A percentile compares a stretch with the other conserved stretches of the same genome.
These are phyloP conservation scores for Typhlichthys subterraneus DNA, from an alignment of 2,797 vertebrate genomes.

Conservation along the genomic window DNA sequence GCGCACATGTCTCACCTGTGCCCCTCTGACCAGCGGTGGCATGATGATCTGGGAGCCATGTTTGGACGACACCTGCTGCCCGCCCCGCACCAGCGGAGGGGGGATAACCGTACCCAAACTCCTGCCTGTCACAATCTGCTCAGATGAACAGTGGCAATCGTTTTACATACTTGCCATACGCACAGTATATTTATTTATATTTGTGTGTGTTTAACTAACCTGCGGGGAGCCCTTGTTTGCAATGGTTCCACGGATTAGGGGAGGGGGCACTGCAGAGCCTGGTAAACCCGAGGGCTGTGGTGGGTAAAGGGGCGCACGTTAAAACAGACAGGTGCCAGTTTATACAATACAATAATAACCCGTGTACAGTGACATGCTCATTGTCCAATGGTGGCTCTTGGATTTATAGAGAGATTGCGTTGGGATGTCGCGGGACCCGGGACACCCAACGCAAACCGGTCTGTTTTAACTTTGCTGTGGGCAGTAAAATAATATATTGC, in stretches of 20 bases:
- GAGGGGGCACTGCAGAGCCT: constrained; percentile 84
- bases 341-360: neutral
- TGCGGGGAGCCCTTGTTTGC: constrained; percentile 85
- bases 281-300: constrained; percentile 78
- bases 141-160: constrained; percentile 6
- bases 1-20: constrained; percentile 80
- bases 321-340: constrained; percentile 10
- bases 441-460: too few relatives aligned
- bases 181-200: neutral
- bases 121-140: constrained; percentile 82
- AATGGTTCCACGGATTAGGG: constrained; percentile 85
- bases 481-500: too few relatives aligned
- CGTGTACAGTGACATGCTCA: too few relatives aligned
- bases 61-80: constrained; percentile 86
- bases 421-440: too few relatives aligned
- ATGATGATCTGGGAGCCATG: constrained; percentile 90
- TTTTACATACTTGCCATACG: too few relatives aligned
- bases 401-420: too few relatives aligned
- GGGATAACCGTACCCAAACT: constrained; percentile 87
- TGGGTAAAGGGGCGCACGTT: constrained; percentile 1
- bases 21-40: constrained; percentile 94
- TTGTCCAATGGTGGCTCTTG: too few relatives aligned
- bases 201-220: constrained; percentile 70
- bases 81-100: constrained; percentile 91
- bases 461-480: too few relatives aligned